A percentile compares a stretch with the other conserved stretches of the same genome.
Evolutionary conservation across 2,113 vertebrate genomes (phyloP).

Genomic region (Eptesicus fuscus): DNA sequence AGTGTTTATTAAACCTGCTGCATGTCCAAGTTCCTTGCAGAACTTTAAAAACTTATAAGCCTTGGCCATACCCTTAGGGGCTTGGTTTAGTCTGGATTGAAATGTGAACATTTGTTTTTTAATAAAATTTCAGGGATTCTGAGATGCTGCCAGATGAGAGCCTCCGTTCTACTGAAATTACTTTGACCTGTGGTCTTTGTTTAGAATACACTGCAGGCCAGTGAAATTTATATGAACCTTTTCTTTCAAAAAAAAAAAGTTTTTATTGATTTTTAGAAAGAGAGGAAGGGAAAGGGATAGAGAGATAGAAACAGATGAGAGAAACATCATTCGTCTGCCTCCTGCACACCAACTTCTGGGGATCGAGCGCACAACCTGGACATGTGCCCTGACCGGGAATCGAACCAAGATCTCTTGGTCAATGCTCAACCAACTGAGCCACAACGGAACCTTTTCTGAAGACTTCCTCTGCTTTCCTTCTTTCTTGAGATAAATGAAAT

Average conservation of each 20-base stretch:
- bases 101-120: background rate
- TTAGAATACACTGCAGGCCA: background rate
- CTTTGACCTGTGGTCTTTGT: background rate
- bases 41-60: background rate
- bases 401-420: too few species aligned
- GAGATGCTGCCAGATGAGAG: background rate
- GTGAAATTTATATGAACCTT: background rate
- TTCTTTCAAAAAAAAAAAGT: background rate
- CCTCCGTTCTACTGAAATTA: background rate
- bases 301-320: too few species aligned
- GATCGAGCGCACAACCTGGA: too few species aligned
- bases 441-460: background rate
- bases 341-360: too few species aligned
- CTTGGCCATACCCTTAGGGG: background rate
- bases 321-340: too few species aligned
- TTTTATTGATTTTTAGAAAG: too few species aligned
- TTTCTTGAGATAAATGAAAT: conserved; percentile 18
- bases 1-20: background rate
- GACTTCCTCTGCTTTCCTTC: background rate
- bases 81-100: background rate
- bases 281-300: too few species aligned
- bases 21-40: background rate
- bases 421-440: too few species aligned
- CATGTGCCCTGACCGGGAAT: too few species aligned
- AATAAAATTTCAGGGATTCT: conserved; percentile 20